phyloP scores from a whole-genome alignment of 2,113 vertebrate species.

The Pseudorectes ferrugineus region DNA sequence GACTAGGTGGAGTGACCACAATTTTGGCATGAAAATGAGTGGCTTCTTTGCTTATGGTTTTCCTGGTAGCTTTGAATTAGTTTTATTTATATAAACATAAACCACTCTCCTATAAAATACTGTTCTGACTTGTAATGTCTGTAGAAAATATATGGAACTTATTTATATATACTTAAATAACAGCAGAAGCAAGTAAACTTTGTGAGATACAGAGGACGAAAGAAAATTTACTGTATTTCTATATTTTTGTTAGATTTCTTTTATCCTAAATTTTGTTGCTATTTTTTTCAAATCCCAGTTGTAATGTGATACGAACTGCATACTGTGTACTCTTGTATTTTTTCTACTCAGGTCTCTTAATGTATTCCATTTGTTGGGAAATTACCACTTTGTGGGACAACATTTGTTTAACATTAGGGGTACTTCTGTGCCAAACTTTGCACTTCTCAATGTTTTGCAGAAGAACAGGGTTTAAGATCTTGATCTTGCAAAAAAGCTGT shows the following conservation, averaged over 20 bases:
- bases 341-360: neutral
- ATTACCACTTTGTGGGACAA: neutral
- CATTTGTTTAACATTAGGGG: slow-evolving; percentile 16
- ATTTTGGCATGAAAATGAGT: neutral
- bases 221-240: neutral
- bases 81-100: neutral
- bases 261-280: neutral
- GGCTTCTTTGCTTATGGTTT: neutral
- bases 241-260: neutral
- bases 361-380: neutral
- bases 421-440: neutral
- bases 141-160: neutral
- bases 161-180: neutral
- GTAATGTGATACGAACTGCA: neutral
- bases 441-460: neutral
- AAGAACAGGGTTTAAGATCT: neutral
- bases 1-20: neutral
- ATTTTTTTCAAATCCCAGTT: neutral
- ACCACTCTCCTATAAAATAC: neutral
- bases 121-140: neutral
- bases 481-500: neutral
- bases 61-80: neutral
- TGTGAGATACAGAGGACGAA: neutral
- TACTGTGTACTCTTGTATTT: neutral
- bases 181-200: neutral